phyloP scores from a whole-genome alignment of 2,113 vertebrate species.

The Eubucco bourcierii region DNA sequence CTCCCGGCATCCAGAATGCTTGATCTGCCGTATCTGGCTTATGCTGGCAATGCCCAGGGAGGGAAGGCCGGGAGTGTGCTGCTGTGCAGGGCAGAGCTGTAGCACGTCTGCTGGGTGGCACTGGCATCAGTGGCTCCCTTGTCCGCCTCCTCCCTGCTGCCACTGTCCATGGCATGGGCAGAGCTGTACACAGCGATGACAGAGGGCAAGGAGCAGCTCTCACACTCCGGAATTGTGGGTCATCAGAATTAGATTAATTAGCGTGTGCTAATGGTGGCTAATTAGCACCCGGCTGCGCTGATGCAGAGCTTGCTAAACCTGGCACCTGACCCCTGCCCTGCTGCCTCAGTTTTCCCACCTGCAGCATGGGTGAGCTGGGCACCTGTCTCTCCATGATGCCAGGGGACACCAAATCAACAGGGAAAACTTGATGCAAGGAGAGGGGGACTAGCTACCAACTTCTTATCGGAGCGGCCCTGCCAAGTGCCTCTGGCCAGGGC shows the following conservation, averaged over 20 bases:
- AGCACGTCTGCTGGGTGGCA: not conserved
- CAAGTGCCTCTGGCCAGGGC: not conserved
- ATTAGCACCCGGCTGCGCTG: constrained; percentile 6
- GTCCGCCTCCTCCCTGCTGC: not conserved
- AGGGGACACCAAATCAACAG: not conserved
- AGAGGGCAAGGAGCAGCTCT: constrained; percentile 42
- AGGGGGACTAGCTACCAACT: not conserved
- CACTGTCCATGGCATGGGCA: not conserved
- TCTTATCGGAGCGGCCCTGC: not conserved
- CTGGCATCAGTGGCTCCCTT: fast-evolving
- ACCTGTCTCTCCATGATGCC: not conserved
- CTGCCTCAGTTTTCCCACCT: constrained; percentile 40
- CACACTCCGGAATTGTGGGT: constrained; percentile 53
- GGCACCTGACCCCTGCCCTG: constrained; percentile 3
- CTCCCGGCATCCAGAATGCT: not conserved
- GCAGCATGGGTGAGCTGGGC: not conserved
- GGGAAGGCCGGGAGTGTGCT: not conserved
- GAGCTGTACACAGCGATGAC: not conserved
- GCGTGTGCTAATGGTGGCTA: constrained; percentile 34
- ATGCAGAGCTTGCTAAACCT: constrained; percentile 36
- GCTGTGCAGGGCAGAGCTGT: not conserved
- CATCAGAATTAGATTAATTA: constrained; percentile 52
- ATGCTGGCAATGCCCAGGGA: not conserved
- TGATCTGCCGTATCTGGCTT: not conserved
- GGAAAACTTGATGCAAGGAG: not conserved